Percentiles rank a stretch among this genome's conserved stretches.
These are phyloP conservation scores for Stenolophus ochropezus DNA, from an alignment of 2,888 invertebrate genomes.

Conservation along the genomic window DNA sequence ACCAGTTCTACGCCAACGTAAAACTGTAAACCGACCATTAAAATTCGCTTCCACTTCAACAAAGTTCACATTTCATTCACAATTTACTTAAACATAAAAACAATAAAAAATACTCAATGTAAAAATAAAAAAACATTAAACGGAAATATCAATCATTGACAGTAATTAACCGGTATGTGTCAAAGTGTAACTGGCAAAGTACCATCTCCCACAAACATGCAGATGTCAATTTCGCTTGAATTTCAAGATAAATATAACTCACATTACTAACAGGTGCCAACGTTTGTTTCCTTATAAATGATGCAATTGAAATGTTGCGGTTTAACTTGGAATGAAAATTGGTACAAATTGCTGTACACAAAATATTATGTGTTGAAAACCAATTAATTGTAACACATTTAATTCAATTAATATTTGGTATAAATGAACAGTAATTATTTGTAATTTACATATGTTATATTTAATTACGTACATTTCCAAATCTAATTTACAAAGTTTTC, in stretches of 20 bases:
- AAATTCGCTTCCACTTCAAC: neutral
- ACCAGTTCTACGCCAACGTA: neutral
- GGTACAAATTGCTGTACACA: neutral
- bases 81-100: conserved; percentile 34
- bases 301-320: conserved; percentile 18
- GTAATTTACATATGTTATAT: conserved; percentile 3
- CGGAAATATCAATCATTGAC: conserved; percentile 6
- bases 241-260: conserved; percentile 8
- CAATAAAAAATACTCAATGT: conserved; percentile 18
- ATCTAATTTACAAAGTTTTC: neutral
- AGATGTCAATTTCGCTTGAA: neutral
- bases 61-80: neutral
- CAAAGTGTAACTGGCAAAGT: conserved; percentile 23
- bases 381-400: neutral
- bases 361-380: neutral
- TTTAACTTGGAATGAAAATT: conserved; percentile 1
- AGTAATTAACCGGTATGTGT: conserved; percentile 26
- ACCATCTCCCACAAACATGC: neutral
- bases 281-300: conserved; percentile 29
- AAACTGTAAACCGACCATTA: neutral
- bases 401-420: conserved; percentile 1
- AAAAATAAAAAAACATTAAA: neutral
- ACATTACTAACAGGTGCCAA: conserved; percentile 13
- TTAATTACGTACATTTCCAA: neutral
- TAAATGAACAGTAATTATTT: neutral